Conservation (phyloP, 2,797 vertebrate species). For the Crenuchus spilurus region DNA sequence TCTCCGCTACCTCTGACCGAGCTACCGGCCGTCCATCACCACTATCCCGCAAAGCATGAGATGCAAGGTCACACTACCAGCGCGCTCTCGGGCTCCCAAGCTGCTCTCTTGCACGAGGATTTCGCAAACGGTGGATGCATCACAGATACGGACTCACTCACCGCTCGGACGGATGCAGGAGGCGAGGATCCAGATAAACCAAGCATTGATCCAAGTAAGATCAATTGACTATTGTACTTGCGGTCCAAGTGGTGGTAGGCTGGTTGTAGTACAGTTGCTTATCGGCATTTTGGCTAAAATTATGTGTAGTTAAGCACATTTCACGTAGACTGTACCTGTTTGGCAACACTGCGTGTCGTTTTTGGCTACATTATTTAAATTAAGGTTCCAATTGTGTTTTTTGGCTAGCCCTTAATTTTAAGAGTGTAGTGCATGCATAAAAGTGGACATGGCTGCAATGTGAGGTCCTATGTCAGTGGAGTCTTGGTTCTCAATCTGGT, state of each 20-base stretch:
- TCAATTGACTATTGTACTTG: constrained; percentile 34
- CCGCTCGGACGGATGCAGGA: constrained; percentile 81
- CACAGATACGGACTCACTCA: constrained; percentile 84
- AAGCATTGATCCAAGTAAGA: constrained; percentile 93
- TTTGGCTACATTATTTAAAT: too few species aligned
- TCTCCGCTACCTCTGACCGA: constrained; percentile 89
- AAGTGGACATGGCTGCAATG: too few species aligned
- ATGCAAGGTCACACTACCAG: constrained; percentile 83
- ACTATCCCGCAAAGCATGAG: constrained; percentile 92
- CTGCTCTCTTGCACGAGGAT: constrained; percentile 87
- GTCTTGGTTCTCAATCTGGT: constrained; percentile 1
- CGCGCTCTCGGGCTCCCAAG: constrained; percentile 85
- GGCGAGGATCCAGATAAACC: constrained; percentile 87
- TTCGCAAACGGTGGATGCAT: constrained; percentile 89
- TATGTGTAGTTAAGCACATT: too few species aligned
- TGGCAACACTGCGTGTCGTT: too few species aligned
- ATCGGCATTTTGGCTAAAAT: too few species aligned
- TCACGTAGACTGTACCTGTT: too few species aligned
- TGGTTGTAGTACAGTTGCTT: too few species aligned
- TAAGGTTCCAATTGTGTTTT: too few species aligned
- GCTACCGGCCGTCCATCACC: constrained; percentile 84
- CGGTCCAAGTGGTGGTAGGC: background rate
- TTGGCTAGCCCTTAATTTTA: too few species aligned
- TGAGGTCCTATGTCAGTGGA: too few species aligned
- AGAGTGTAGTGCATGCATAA: too few species aligned